Percentiles rank a stretch among this genome's conserved stretches.
Conservation (phyloP, 1,140 invertebrate species). For the Euwallacea fornicatus region DNA sequence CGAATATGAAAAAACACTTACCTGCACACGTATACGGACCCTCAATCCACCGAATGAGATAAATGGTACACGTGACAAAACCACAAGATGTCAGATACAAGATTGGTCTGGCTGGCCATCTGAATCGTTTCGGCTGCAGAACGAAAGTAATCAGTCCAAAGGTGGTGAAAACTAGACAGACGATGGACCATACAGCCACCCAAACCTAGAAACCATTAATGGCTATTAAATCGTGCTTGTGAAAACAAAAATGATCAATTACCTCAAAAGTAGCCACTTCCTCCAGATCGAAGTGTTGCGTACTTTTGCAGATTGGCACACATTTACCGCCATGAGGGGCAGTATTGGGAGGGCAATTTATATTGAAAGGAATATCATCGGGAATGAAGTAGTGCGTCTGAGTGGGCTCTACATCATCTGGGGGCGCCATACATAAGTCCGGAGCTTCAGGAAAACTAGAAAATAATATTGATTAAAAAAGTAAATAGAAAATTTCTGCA, state of each 20-base stretch:
- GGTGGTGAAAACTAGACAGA: slow-evolving; percentile 82
- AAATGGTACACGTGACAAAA: slow-evolving; percentile 72
- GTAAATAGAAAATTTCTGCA: neutral
- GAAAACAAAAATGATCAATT: neutral
- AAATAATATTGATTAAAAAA: slow-evolving; percentile 39
- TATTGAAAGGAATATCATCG: slow-evolving; percentile 32
- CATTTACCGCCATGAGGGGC: slow-evolving; percentile 52
- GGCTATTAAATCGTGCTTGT: neutral
- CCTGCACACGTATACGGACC: slow-evolving; percentile 59
- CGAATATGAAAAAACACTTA: slow-evolving; percentile 7
- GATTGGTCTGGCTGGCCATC: slow-evolving; percentile 82
- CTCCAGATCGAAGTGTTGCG: slow-evolving; percentile 22
- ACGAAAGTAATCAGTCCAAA: slow-evolving; percentile 88
- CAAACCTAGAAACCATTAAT: slow-evolving; percentile 64
- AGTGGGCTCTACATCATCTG: slow-evolving; percentile 39
- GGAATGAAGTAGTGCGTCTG: slow-evolving; percentile 32
- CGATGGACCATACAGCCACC: slow-evolving; percentile 81
- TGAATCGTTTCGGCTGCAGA: slow-evolving; percentile 79
- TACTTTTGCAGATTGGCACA: slow-evolving; percentile 39
- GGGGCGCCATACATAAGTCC: slow-evolving; percentile 46
- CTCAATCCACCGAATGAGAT: slow-evolving; percentile 68
- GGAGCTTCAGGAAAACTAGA: slow-evolving; percentile 56
- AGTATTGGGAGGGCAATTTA: slow-evolving; percentile 38
- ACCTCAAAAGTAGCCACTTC: slow-evolving; percentile 39
- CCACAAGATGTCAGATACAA: slow-evolving; percentile 87